Evolutionary conservation across 2,888 invertebrate genomes (phyloP).

Genomic region (Autographa gamma): DNA sequence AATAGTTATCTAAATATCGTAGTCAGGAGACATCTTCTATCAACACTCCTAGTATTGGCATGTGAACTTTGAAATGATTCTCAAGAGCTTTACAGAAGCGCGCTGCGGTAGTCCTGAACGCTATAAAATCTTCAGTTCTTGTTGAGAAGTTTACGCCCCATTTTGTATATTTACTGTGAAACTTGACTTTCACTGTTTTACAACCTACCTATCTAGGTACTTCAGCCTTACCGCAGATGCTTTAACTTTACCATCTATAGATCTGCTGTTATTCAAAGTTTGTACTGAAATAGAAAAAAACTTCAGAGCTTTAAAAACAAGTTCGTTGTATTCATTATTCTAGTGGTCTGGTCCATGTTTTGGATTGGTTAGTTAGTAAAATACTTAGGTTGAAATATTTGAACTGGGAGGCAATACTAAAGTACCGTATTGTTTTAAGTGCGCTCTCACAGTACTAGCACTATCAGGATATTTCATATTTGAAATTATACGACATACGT

Average conservation of each 20-base stretch:
- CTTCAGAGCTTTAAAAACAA: not conserved
- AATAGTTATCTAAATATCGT: slow-evolving; percentile 16
- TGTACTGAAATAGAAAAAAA: not conserved
- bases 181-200: slow-evolving; percentile 25
- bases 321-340: not conserved
- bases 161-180: slow-evolving; percentile 17
- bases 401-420: too few species aligned
- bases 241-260: slow-evolving; percentile 14
- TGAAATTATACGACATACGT: too few species aligned
- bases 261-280: slow-evolving; percentile 6
- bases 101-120: slow-evolving; percentile 16
- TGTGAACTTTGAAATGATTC: slow-evolving; percentile 5
- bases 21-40: not conserved
- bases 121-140: slow-evolving; percentile 40
- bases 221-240: slow-evolving; percentile 18
- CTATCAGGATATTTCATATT: too few species aligned
- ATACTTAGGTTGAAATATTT: too few species aligned
- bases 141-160: slow-evolving; percentile 41
- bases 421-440: too few species aligned
- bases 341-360: not conserved
- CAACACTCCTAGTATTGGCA: slow-evolving; percentile 5
- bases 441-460: too few species aligned
- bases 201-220: slow-evolving; percentile 18
- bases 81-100: slow-evolving; percentile 17
- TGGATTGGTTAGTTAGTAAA: too few species aligned